phyloP scores from a whole-genome alignment of 2,797 vertebrate genomes.

The Podarcis lilfordi region DNA sequence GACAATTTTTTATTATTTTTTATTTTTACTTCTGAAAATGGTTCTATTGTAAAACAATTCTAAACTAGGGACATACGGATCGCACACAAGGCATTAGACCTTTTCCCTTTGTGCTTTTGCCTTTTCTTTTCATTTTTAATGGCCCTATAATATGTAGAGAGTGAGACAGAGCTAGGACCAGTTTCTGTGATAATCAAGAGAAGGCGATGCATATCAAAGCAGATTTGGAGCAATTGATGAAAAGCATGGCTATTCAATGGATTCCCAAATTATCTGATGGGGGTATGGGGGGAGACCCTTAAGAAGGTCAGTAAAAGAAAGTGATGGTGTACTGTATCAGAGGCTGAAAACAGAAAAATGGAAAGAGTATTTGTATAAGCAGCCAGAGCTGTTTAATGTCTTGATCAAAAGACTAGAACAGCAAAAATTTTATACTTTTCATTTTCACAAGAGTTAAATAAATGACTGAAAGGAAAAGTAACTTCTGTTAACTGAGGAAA shows the following conservation, averaged over 20 bases:
- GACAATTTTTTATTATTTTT: no score
- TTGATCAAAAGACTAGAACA: conserved; percentile 24
- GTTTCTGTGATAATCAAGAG: not conserved
- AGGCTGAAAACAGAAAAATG: conserved; percentile 1
- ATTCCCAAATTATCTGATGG: not conserved
- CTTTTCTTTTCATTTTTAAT: not conserved
- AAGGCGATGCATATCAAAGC: not conserved
- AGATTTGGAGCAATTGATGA: not conserved
- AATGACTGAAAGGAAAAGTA: conserved; percentile 2
- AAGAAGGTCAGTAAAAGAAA: not conserved
- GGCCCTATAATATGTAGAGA: not conserved
- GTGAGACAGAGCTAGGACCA: not conserved
- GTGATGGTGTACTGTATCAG: rapidly evolving
- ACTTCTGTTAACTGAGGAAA: conserved; percentile 14
- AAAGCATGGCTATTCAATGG: not conserved
- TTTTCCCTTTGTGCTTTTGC: not conserved
- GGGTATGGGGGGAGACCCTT: not conserved
- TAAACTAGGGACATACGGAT: no score
- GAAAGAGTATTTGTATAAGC: not conserved
- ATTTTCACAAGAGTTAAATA: not conserved
- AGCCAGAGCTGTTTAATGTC: conserved; percentile 19
- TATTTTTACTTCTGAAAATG: not conserved
- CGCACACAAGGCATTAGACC: no score
- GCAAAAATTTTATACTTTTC: not conserved
- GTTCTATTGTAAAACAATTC: not conserved